Conservation (phyloP, 2,797 vertebrate species). For the Ibycter americanus region DNA sequence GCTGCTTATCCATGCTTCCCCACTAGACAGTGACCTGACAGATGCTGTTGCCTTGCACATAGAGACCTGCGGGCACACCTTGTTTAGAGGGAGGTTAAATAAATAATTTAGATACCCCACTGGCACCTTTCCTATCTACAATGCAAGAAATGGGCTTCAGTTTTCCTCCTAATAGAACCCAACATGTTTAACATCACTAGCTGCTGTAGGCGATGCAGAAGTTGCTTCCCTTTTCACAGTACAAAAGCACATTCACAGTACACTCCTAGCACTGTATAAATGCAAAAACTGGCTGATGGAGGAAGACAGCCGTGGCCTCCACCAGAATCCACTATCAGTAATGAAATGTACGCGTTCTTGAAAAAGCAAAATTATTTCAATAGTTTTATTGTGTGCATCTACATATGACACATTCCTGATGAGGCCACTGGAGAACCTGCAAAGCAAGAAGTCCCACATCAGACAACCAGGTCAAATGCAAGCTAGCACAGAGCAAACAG, state of each 20-base stretch:
- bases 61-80: too few species aligned
- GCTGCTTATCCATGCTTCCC: neutral
- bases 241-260: accelerated
- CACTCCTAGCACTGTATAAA: neutral
- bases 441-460: conserved; percentile 3
- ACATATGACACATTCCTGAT: neutral
- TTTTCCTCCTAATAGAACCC: accelerated
- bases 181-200: neutral
- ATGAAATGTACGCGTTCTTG: neutral
- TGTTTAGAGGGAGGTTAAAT: neutral
- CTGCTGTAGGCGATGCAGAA: neutral
- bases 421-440: conserved; percentile 40
- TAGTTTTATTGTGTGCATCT: conserved; percentile 74
- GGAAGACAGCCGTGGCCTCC: accelerated
- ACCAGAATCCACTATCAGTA: neutral
- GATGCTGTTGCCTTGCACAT: neutral
- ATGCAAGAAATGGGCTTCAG: accelerated
- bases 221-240: neutral
- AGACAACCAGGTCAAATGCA: neutral
- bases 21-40: neutral
- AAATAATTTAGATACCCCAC: neutral
- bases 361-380: neutral
- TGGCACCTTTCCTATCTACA: neutral
- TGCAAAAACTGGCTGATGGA: neutral
- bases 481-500: neutral